Conservation (phyloP, 2,888 invertebrate species). For the Zele albiditarsus region DNA sequence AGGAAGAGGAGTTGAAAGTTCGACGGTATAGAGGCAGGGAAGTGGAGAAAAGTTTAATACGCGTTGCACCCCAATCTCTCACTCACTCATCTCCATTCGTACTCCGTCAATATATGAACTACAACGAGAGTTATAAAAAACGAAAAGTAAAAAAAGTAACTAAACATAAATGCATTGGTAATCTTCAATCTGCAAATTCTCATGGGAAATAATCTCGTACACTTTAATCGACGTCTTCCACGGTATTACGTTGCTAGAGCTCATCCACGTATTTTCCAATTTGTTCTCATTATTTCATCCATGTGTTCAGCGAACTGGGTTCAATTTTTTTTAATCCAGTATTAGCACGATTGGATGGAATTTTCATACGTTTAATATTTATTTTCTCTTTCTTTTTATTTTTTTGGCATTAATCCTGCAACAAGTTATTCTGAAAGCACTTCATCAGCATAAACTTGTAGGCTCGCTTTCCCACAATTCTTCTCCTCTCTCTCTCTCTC, state of each 20-base stretch:
- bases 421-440: slow-evolving; percentile 2
- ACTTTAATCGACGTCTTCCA: background rate
- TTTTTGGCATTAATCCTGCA: background rate
- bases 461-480: background rate
- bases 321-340: background rate
- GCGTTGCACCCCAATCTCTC: slow-evolving; percentile 4
- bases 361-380: background rate
- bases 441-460: background rate
- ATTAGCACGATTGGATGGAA: background rate
- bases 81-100: background rate
- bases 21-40: slow-evolving; percentile 4
- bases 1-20: slow-evolving; percentile 37
- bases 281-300: background rate
- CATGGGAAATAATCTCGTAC: slow-evolving; percentile 55
- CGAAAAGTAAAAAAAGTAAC: background rate
- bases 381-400: background rate
- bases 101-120: slow-evolving; percentile 1
- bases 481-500: background rate
- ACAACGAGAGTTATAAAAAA: slow-evolving; percentile 50
- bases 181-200: slow-evolving; percentile 58
- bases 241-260: background rate
- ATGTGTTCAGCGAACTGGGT: background rate
- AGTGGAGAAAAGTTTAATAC: background rate
- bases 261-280: background rate
- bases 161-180: slow-evolving; percentile 61